Evolutionary conservation across 2,113 vertebrate genomes (phyloP), one percentile per base, ranked within the genome.

Genomic region (Oreochromis spilurus): DNA sequence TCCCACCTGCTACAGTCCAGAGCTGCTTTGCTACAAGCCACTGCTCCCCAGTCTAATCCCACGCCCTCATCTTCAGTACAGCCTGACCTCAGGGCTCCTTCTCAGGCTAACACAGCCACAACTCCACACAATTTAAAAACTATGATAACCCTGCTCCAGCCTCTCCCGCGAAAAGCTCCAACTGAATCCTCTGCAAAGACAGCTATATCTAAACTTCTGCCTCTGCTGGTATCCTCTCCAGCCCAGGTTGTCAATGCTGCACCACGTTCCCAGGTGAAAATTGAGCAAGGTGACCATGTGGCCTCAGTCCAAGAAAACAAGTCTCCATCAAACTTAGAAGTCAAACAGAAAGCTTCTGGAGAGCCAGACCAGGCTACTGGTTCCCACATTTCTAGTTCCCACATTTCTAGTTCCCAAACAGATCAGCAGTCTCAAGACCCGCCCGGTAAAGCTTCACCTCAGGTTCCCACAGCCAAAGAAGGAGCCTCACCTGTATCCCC

Each of bases 1-100:
- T 88, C 91, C 3, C 7, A 75, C 2, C 54, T 92, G 1, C 92
- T 92, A 14, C 84, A 93, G 77, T 82, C 82, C 34, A 88, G 65
- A 84, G 87, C 89, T 2, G 75, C 85, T 77, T 26, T 79, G 3
- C 67, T 91, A 4, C 85, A 92, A 29, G 21, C 52, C 48, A n/a
- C 0, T 4, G 8, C 31, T 19, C n/a, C 78, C 5, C 1, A n/a
- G n/a, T 17, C 82, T 0, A n/a, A 45, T 4, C 14, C 1, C 4
- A n/a, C 53, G 16, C 3, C 19, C 2, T 21, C 5, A 1, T n/a
- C n/a, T 1, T 58, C 13, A 7, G 29, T 29, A 5, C 38, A 77
- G 9, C 29, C 55, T 3, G 14, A 79, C 36, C 0, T 1, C 3
- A 0, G 2, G 1, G 3, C 58, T 50, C 19, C 40, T 2, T 7